Conservation (phyloP, 2,797 vertebrate genomes). For the Lagodon rhomboides region DNA sequence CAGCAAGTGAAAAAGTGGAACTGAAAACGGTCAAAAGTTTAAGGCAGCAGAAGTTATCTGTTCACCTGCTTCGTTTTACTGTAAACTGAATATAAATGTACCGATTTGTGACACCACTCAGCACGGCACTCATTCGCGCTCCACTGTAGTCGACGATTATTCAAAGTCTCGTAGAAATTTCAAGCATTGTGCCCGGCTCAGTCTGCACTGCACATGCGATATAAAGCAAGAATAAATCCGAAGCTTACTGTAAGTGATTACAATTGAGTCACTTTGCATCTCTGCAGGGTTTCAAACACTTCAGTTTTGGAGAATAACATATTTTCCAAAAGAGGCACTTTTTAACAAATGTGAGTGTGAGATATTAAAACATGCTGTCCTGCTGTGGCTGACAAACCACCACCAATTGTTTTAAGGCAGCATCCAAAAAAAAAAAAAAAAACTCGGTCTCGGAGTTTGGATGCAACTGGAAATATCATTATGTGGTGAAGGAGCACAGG, state of each 20-base stretch:
- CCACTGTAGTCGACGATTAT: neutral
- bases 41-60: conserved; percentile 12
- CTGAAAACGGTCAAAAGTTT: conserved; percentile 44
- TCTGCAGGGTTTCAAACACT: neutral
- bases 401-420: neutral
- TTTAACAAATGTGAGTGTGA: conserved; percentile 20
- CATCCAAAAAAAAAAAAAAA: neutral
- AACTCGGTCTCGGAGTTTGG: neutral
- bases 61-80: neutral
- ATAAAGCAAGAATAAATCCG: conserved; percentile 1
- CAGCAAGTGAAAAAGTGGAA: conserved; percentile 45
- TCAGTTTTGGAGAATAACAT: neutral
- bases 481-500: neutral
- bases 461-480: conserved; percentile 3
- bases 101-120: neutral
- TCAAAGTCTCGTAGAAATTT: neutral
- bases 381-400: conserved; percentile 12
- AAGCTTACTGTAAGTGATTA: neutral
- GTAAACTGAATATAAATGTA: conserved; percentile 13
- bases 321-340: conserved; percentile 4
- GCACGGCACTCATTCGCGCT: neutral
- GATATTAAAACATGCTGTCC: conserved; percentile 12
- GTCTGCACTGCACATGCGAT: neutral
- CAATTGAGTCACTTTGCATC: conserved; percentile 1
- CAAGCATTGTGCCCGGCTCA: neutral